Base-by-base conservation (phyloP, 30 jellyfish, hydroid and myxozoan genomes). In the Rhopilema esculentum region DNA sequence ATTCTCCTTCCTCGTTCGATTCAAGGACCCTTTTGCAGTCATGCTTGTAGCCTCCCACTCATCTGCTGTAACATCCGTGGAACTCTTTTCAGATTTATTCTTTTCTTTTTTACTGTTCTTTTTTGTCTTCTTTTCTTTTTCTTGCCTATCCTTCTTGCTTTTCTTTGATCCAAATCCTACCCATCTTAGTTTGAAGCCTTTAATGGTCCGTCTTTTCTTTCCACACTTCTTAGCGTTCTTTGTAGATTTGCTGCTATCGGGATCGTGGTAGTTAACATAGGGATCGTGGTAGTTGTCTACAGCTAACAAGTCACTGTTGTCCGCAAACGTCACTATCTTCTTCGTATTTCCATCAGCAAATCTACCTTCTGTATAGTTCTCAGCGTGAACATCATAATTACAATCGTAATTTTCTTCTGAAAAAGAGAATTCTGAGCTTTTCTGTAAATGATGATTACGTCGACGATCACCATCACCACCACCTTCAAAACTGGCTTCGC, bases 141-240 rank as follows among this genome's bases (percentile, higher is more conserved):
- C 24, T 24, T 30, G 8, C 17, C 30, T 16, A 75, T 31, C 72
- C 49, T 63, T 29, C 51, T 73, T 49, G 7, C 49, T 49, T 21
- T 49, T 73, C 51, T 26, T 73, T 49, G 67, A 21, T 18, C 84
- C 69, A 33, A 16, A 17, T 31, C 84, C 32, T 73, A n/a, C 20
- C 84, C 33, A 21, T 30, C 51, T 73, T 25, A 40, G 57, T 40
- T 40, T 40, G 57, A 40, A 40, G 12, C 57, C 57, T 40, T 40
- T 40, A 2, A 40, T 12, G 6, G 6, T 40, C 6, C 57, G 57
- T 12, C 12, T 40, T 2, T 40, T 40, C 57, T 40, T 40, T 12
- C 12, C 12, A 12, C 57, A 6, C 12, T 40, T 40, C 57, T 2
- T 40, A 12, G n/a, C n/a, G n/a, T n/a, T n/a, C n/a, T n/a, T n/a